These are phyloP conservation scores for Portevinia maculata DNA, from an alignment of 2,888 invertebrate species.

Conservation along the genomic window DNA sequence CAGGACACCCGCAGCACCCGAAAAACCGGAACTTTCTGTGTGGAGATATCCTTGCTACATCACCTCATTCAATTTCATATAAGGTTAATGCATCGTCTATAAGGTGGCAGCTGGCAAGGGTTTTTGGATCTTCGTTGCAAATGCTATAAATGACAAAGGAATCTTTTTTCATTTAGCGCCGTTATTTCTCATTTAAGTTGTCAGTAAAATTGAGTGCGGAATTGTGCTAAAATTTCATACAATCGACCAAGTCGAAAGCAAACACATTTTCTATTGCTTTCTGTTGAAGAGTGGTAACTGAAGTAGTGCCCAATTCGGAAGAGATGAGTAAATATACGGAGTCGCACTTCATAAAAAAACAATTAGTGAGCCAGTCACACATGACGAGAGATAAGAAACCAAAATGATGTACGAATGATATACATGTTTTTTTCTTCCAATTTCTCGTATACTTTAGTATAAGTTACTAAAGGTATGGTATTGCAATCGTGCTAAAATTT, in stretches of 20 bases:
- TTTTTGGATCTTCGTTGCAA: slow-evolving; percentile 23
- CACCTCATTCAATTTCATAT: slow-evolving; percentile 53
- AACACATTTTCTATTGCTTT: slow-evolving; percentile 20
- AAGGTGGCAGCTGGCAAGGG: neutral
- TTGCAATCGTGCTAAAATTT: too few relatives aligned
- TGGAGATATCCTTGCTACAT: slow-evolving; percentile 25
- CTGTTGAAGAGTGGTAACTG: neutral
- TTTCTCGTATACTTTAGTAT: too few relatives aligned
- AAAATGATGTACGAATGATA: too few relatives aligned
- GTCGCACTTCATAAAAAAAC: slow-evolving; percentile 3
- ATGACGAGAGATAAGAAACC: slow-evolving; percentile 9
- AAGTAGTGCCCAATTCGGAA: slow-evolving; percentile 5
- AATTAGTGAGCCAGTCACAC: slow-evolving; percentile 22
- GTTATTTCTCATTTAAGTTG: slow-evolving; percentile 8
- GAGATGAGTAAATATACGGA: slow-evolving; percentile 14
- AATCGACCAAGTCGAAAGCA: slow-evolving; percentile 30
- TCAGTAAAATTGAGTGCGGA: slow-evolving; percentile 32
- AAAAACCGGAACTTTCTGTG: slow-evolving; percentile 11
- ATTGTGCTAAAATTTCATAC: slow-evolving; percentile 34
- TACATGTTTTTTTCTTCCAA: neutral
- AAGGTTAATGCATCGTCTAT: slow-evolving; percentile 26
- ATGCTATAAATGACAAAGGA: slow-evolving; percentile 19
- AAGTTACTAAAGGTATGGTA: too few relatives aligned
- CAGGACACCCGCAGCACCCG: neutral
- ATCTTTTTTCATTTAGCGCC: slow-evolving; percentile 25